These are phyloP conservation scores for Polyodon spathula DNA, from an alignment of 2,113 vertebrate species.

Conservation along the genomic window DNA sequence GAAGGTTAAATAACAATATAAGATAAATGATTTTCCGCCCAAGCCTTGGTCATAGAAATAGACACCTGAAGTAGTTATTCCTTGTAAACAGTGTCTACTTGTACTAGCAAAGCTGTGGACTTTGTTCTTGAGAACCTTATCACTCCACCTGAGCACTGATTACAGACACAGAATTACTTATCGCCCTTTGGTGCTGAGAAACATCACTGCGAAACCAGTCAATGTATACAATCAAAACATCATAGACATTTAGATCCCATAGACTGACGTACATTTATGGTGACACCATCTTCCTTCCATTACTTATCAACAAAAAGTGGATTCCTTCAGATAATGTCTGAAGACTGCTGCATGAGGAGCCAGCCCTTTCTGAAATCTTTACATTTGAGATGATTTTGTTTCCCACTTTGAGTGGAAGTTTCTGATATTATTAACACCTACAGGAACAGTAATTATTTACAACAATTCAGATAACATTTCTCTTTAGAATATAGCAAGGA, in stretches of 20 bases:
- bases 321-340: constrained; percentile 12
- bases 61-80: no score
- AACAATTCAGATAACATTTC: no score
- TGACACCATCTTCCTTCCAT: constrained; percentile 32
- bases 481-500: no score
- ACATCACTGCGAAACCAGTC: constrained; percentile 14
- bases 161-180: constrained; percentile 5
- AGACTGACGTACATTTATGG: constrained; percentile 47
- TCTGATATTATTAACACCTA: no score
- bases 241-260: constrained; percentile 47
- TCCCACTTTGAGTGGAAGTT: no score
- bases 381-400: constrained; percentile 35
- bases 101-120: constrained; percentile 48
- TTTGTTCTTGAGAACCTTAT: no score
- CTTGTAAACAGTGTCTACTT: constrained; percentile 32
- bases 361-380: no score
- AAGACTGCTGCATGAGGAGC: constrained; percentile 20
- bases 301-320: constrained; percentile 31
- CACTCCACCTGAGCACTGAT: constrained; percentile 46
- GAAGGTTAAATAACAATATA: no score
- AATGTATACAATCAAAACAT: constrained; percentile 7
- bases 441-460: no score
- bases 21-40: no score
- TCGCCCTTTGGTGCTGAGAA: constrained; percentile 9
- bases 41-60: no score